Evolutionary conservation across 2,888 invertebrate species (phyloP).

Genomic region (Agapostemon virescens): DNA sequence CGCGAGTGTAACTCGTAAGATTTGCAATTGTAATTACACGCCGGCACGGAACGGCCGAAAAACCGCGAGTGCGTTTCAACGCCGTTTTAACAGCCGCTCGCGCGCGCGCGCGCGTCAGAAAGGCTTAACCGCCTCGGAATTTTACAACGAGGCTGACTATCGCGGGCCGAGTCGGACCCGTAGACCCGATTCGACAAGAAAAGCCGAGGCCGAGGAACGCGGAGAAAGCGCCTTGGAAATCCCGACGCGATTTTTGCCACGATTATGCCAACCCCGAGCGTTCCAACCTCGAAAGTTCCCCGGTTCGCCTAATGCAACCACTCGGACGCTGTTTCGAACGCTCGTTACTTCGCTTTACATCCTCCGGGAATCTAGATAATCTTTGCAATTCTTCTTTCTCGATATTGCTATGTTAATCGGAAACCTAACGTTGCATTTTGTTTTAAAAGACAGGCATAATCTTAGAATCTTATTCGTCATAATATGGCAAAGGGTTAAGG

Average conservation of each 20-base stretch:
- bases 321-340: neutral
- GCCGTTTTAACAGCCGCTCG: slow-evolving; percentile 3
- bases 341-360: too few species aligned
- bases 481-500: too few species aligned
- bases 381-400: too few species aligned
- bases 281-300: neutral
- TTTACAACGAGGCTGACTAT: neutral
- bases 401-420: too few species aligned
- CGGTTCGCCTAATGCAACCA: neutral
- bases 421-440: too few species aligned
- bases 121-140: neutral
- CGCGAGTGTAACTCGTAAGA: slow-evolving; percentile 12
- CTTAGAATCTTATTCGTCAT: too few species aligned
- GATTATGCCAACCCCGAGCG: neutral
- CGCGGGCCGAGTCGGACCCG: neutral
- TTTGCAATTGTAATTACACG: slow-evolving; percentile 51
- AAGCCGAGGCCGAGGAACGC: neutral
- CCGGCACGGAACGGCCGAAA: slow-evolving; percentile 7
- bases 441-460: too few species aligned
- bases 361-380: too few species aligned
- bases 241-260: neutral
- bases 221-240: neutral
- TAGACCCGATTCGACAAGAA: neutral
- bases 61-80: slow-evolving; percentile 22
- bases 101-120: neutral